Evolutionary conservation across 2,113 vertebrate genomes (phyloP).

Genomic region (Cardinalis cardinalis): DNA sequence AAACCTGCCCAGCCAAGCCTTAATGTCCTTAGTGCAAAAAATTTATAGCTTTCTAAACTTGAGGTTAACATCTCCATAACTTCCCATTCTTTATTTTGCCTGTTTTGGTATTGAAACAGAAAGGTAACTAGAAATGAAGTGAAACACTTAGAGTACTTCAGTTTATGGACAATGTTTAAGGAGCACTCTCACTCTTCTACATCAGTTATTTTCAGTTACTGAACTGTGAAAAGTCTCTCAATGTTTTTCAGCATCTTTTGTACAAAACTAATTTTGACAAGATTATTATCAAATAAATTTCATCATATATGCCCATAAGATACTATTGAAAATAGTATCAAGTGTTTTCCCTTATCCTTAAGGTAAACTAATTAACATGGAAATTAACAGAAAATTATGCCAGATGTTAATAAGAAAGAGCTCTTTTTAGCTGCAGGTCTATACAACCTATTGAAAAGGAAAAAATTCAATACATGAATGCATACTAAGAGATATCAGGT

Average conservation of each 20-base stretch:
- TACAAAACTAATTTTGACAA: neutral
- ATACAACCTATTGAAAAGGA: neutral
- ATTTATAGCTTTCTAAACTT: neutral
- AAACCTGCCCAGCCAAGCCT: neutral
- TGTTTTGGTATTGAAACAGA: neutral
- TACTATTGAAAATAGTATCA: neutral
- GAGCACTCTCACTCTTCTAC: neutral
- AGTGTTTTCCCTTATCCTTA: neutral
- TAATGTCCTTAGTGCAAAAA: neutral
- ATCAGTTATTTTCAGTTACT: neutral
- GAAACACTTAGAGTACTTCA: neutral
- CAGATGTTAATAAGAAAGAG: neutral
- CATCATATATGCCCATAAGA: neutral
- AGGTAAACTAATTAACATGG: neutral
- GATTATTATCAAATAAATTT: neutral
- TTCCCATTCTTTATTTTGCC: neutral
- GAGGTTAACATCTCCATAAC: neutral
- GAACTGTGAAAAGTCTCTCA: neutral
- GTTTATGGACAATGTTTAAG: neutral
- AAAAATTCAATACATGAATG: neutral
- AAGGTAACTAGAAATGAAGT: neutral
- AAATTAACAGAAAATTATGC: neutral
- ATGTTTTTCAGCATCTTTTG: neutral
- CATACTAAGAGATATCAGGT: neutral
- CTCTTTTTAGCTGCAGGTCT: neutral